Conservation (phyloP, 2,797 vertebrate species). For the Valencia hispanica region DNA sequence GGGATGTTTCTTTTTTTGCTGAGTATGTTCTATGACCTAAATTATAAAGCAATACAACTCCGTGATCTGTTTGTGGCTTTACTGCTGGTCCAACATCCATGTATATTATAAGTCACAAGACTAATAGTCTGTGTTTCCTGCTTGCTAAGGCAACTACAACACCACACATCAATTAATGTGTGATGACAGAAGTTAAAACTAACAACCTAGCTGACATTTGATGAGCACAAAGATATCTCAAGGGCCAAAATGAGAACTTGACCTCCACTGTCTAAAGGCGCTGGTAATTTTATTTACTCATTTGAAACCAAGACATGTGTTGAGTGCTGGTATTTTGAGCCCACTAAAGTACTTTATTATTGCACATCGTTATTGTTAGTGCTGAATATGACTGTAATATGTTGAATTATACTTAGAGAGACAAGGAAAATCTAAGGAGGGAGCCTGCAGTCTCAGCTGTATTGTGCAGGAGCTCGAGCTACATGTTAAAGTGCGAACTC, state of each 20-base stretch:
- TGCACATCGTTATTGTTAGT: constrained; percentile 48
- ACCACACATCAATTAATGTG: constrained; percentile 17
- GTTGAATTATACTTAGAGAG: constrained; percentile 50
- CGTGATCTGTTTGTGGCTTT: background rate
- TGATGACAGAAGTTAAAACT: constrained; percentile 49
- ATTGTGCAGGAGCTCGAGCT: constrained; percentile 32
- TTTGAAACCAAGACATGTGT: constrained; percentile 9
- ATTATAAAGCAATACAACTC: background rate
- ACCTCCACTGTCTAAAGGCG: constrained; percentile 43
- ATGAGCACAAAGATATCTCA: constrained; percentile 33
- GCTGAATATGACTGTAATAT: constrained; percentile 33
- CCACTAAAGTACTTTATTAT: constrained; percentile 30
- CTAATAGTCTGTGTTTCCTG: constrained; percentile 39
- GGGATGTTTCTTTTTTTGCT: too few relatives aligned
- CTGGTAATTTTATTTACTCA: constrained; percentile 27
- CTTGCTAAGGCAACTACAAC: constrained; percentile 6
- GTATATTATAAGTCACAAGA: constrained; percentile 13
- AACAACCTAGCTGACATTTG: constrained; percentile 38
- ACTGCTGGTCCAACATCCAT: background rate
- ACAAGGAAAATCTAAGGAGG: background rate
- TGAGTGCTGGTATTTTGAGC: constrained; percentile 5
- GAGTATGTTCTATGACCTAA: background rate
- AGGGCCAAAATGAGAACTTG: constrained; percentile 14
- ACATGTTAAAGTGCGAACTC: constrained; percentile 51
- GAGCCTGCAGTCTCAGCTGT: constrained; percentile 41